Percentiles rank a stretch among this genome's conserved stretches.
Conservation (phyloP, 2,888 invertebrate species). For the Parochlus steinenii region DNA sequence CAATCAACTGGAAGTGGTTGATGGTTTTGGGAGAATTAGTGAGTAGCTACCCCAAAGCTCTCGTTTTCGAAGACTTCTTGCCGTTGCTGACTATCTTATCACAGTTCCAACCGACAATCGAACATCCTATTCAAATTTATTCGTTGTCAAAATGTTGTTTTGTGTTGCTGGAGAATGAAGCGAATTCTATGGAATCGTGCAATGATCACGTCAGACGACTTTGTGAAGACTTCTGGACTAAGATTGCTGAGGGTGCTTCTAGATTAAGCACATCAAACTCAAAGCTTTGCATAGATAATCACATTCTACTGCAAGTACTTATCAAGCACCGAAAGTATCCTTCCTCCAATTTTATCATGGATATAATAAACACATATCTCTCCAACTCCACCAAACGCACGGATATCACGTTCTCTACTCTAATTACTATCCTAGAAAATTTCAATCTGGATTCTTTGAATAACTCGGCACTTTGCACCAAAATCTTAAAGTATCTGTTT, state of each 20-base stretch:
- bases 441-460: conserved; percentile 5
- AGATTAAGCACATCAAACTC: not conserved
- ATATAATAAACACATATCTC: conserved; percentile 2
- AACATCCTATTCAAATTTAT: conserved; percentile 3
- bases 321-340: conserved; percentile 1
- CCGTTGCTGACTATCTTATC: not conserved
- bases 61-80: not conserved
- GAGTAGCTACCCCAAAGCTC: not conserved
- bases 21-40: conserved; percentile 3
- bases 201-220: not conserved
- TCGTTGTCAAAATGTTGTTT: conserved; percentile 4
- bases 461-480: conserved; percentile 1
- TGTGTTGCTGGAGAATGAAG: conserved; percentile 1
- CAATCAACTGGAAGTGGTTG: conserved; percentile 8
- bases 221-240: conserved; percentile 1
- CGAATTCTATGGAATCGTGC: not conserved
- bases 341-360: not conserved
- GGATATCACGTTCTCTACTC: conserved; percentile 2
- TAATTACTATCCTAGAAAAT: not conserved
- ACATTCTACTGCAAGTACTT: conserved; percentile 1
- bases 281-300: not conserved
- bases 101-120: not conserved
- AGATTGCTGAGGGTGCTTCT: conserved; percentile 2
- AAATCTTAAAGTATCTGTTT: not conserved
- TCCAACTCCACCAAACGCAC: not conserved